Evolutionary conservation across 2,888 invertebrate species (phyloP).

Genomic region (Apamea epomidion): DNA sequence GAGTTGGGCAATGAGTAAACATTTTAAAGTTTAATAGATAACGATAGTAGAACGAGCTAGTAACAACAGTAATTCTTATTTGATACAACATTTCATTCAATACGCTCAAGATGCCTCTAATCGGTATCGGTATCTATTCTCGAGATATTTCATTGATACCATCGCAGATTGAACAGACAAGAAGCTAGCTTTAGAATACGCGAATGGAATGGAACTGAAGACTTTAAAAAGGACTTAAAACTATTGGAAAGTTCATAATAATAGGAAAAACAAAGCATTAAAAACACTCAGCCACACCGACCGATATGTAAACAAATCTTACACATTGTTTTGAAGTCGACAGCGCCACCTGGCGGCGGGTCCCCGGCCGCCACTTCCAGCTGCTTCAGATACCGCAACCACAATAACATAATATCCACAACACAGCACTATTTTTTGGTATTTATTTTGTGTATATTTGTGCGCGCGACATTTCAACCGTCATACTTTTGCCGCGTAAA

Average conservation of each 20-base stretch:
- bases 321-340: conserved; percentile 87
- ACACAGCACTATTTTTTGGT: conserved; percentile 69
- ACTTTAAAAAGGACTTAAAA: conserved; percentile 12
- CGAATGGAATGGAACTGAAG: conserved; percentile 35
- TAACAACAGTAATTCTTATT: conserved; percentile 53
- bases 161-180: conserved; percentile 62
- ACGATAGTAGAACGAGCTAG: conserved; percentile 36
- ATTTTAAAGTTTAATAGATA: conserved; percentile 68
- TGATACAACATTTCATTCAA: conserved; percentile 60
- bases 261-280: conserved; percentile 56
- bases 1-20: conserved; percentile 55
- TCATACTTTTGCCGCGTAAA: conserved; percentile 89
- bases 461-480: conserved; percentile 77
- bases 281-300: conserved; percentile 63
- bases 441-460: conserved; percentile 68
- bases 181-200: conserved; percentile 24
- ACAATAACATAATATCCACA: conserved; percentile 87
- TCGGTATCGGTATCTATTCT: conserved; percentile 59
- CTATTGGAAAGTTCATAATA: conserved; percentile 28
- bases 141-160: conserved; percentile 61
- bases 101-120: conserved; percentile 50
- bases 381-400: conserved; percentile 88
- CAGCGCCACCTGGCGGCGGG: conserved; percentile 85
- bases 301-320: conserved; percentile 76
- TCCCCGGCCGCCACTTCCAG: conserved; percentile 84